Conservation (phyloP, 2,797 vertebrate species). For the Etheostoma perlongum region DNA sequence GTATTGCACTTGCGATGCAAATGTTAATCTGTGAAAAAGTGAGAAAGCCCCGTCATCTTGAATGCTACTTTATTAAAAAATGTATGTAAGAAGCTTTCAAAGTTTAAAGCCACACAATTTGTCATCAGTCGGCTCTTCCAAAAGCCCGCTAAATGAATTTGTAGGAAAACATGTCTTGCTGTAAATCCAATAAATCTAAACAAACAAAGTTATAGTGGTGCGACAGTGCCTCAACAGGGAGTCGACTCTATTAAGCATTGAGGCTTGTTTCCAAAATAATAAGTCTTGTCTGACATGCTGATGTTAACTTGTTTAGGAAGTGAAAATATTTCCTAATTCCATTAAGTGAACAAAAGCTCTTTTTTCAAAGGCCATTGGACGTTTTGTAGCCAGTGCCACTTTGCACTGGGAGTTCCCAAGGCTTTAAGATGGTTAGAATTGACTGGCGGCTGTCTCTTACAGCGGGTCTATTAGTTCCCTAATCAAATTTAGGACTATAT, state of each 20-base stretch:
- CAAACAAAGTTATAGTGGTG: slow-evolving; percentile 41
- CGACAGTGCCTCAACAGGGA: slow-evolving; percentile 19
- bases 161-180: slow-evolving; percentile 31
- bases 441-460: slow-evolving; percentile 89
- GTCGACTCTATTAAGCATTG: slow-evolving; percentile 26
- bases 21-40: not conserved
- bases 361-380: slow-evolving; percentile 72
- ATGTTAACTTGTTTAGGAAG: slow-evolving; percentile 78
- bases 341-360: slow-evolving; percentile 82
- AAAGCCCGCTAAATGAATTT: slow-evolving; percentile 47
- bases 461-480: slow-evolving; percentile 92
- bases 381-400: slow-evolving; percentile 87
- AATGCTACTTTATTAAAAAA: not conserved
- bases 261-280: slow-evolving; percentile 35
- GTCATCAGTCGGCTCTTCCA: slow-evolving; percentile 8
- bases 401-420: slow-evolving; percentile 90
- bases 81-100: not conserved
- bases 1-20: not conserved
- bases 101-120: slow-evolving; percentile 2
- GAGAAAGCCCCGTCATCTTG: not conserved
- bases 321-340: slow-evolving; percentile 74
- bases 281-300: slow-evolving; percentile 51
- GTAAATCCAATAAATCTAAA: slow-evolving; percentile 48
- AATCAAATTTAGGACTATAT: slow-evolving; percentile 95
- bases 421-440: slow-evolving; percentile 94